Percentiles rank a stretch among this genome's conserved stretches.
Evolutionary conservation across 2,888 invertebrate species (phyloP).

Genomic region (Acrobasis suavella): DNA sequence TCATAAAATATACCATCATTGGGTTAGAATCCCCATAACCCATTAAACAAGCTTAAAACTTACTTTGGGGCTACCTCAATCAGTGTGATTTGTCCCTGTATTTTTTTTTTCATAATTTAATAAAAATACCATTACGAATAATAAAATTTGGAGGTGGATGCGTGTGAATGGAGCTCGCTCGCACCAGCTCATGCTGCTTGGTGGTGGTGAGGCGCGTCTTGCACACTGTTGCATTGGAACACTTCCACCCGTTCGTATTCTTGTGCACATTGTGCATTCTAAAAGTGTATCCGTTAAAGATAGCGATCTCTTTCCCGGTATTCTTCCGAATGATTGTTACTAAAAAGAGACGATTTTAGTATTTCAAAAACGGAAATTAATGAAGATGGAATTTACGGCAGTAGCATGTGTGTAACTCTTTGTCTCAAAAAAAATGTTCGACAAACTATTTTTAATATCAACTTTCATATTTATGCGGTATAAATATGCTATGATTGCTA

Average conservation of each 20-base stretch:
- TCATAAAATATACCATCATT: too few relatives aligned
- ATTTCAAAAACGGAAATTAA: background rate
- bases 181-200: background rate
- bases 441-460: too few relatives aligned
- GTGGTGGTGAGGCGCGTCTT: background rate
- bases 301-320: background rate
- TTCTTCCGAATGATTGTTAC: constrained; percentile 4
- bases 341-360: background rate
- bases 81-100: too few relatives aligned
- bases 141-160: background rate
- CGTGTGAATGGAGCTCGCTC: background rate
- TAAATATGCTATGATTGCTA: too few relatives aligned
- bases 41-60: too few relatives aligned
- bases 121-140: background rate
- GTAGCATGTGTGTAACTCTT: too few relatives aligned
- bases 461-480: too few relatives aligned
- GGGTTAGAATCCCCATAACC: too few relatives aligned
- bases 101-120: background rate
- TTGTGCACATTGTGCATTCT: background rate
- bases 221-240: background rate
- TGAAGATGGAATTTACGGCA: background rate
- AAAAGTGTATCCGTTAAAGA: constrained; percentile 1
- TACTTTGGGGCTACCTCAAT: too few relatives aligned
- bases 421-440: too few relatives aligned
- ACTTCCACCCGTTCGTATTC: background rate